These are phyloP conservation scores for Tokudaia muenninki DNA, from an alignment of 2,797 vertebrate genomes.

Conservation along the genomic window DNA sequence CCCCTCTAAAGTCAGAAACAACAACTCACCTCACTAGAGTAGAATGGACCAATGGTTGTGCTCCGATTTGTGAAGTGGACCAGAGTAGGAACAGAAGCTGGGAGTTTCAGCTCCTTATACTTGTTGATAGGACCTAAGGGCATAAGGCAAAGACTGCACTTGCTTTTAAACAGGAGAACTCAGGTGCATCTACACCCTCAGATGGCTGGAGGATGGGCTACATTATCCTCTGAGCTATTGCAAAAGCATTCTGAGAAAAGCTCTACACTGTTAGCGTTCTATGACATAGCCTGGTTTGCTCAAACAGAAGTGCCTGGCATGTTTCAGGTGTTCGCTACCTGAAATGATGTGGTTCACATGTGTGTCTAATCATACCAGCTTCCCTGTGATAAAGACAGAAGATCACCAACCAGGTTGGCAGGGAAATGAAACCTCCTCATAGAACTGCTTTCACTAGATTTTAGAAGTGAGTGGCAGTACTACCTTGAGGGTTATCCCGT, in stretches of 20 bases:
- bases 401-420: not conserved
- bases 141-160: not conserved
- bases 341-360: not conserved
- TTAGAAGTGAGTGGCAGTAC: not conserved
- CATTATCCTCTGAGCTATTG: not conserved
- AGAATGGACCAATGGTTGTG: not conserved
- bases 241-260: slow-evolving; percentile 58
- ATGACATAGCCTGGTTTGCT: slow-evolving; percentile 37
- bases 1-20: slow-evolving; percentile 43
- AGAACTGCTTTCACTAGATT: not conserved
- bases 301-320: not conserved
- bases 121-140: not conserved
- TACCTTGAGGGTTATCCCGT: not conserved
- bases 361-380: not conserved
- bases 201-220: not conserved
- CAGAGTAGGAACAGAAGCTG: not conserved
- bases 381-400: slow-evolving; percentile 21
- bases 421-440: not conserved
- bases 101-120: not conserved
- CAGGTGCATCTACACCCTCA: not conserved
- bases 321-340: not conserved
- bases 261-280: not conserved
- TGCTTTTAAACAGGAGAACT: not conserved
- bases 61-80: not conserved
- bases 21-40: not conserved